A percentile compares a stretch with the other conserved stretches of the same genome.
Evolutionary conservation across 2,797 vertebrate species (phyloP).

Genomic region (Cichlasoma orientale): DNA sequence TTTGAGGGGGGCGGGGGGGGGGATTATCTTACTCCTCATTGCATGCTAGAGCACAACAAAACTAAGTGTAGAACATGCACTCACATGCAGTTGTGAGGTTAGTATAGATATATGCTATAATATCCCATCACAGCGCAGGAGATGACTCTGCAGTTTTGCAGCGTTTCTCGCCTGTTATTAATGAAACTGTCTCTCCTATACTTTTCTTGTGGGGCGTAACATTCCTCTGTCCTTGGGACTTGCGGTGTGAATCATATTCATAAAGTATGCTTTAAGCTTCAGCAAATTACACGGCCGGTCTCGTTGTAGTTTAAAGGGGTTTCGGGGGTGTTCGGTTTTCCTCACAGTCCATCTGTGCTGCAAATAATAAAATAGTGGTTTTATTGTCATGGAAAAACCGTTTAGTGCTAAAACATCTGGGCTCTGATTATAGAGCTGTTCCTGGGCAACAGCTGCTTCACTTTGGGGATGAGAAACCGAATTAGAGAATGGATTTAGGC

Average conservation of each 20-base stretch:
- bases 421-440: constrained; percentile 62
- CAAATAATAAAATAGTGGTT: constrained; percentile 49
- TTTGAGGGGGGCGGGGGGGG: not conserved
- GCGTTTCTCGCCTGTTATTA: constrained; percentile 72
- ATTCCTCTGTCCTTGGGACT: constrained; percentile 48
- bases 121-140: constrained; percentile 40
- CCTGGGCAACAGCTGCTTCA: constrained; percentile 62
- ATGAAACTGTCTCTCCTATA: constrained; percentile 62
- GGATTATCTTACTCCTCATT: constrained; percentile 64
- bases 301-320: constrained; percentile 36
- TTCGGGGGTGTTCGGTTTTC: constrained; percentile 21
- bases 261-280: constrained; percentile 15
- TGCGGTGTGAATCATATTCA: constrained; percentile 40
- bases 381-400: constrained; percentile 49
- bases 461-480: constrained; percentile 38
- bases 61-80: constrained; percentile 48
- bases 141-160: constrained; percentile 64
- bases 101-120: constrained; percentile 42
- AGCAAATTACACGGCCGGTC: constrained; percentile 55
- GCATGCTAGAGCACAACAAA: constrained; percentile 42
- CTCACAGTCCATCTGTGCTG: constrained; percentile 49
- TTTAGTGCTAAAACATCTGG: constrained; percentile 60
- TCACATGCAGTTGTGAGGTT: constrained; percentile 53
- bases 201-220: constrained; percentile 42
- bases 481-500: constrained; percentile 48